Evolutionary conservation across 2,113 vertebrate species (phyloP).

Genomic region (Athene cunicularia): DNA sequence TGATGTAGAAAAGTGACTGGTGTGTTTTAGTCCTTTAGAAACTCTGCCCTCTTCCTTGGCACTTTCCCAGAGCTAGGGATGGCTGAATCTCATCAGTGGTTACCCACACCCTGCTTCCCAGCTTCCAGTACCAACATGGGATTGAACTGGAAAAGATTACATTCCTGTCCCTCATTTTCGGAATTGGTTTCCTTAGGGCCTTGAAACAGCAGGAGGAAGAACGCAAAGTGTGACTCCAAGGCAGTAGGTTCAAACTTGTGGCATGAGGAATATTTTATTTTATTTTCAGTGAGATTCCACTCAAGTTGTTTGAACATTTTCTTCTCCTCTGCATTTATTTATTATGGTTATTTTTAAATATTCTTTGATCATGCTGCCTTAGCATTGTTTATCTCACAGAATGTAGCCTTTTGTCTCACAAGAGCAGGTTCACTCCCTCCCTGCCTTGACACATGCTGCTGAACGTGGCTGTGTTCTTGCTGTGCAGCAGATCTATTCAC

Average conservation of each 20-base stretch:
- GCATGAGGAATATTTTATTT: neutral
- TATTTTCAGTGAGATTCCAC: neutral
- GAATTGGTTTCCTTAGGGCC: neutral
- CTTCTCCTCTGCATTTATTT: neutral
- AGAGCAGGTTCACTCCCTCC: slow-evolving; percentile 29
- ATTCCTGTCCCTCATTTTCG: neutral
- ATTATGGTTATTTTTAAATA: slow-evolving; percentile 15
- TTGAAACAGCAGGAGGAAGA: neutral
- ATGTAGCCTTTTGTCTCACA: slow-evolving; percentile 51
- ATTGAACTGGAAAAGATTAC: neutral
- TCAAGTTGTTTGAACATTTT: neutral
- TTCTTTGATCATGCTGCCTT: neutral
- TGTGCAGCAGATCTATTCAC: slow-evolving; percentile 55
- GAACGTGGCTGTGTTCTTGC: slow-evolving; percentile 16
- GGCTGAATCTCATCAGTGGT: neutral
- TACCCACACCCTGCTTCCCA: neutral
- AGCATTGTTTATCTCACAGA: slow-evolving; percentile 29
- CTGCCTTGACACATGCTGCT: slow-evolving; percentile 29
- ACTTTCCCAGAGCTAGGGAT: neutral
- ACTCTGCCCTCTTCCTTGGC: neutral
- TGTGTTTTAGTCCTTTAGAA: neutral
- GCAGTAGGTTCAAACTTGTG: neutral
- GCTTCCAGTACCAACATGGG: neutral
- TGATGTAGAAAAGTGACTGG: neutral
- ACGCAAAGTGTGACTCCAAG: neutral